Evolutionary conservation across 2,888 invertebrate genomes (phyloP).

Genomic region (Branchipolynoe longqiensis): DNA sequence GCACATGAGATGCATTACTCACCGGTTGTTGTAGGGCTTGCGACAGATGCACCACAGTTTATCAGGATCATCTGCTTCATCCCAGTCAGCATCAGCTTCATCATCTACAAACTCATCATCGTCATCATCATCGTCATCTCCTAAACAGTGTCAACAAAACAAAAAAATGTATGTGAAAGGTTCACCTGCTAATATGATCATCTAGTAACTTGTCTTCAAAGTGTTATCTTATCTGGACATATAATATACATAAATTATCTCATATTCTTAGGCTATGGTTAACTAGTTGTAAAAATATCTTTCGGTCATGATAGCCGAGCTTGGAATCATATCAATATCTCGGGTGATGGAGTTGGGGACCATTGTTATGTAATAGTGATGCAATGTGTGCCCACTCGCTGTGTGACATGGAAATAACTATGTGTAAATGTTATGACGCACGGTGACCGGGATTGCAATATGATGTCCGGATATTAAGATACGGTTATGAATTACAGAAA

Average conservation of each 20-base stretch:
- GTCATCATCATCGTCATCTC: constrained; percentile 29
- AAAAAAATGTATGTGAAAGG: background rate
- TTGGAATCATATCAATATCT: too few species aligned
- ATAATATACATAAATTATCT: background rate
- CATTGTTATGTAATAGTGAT: too few species aligned
- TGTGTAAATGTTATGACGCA: too few species aligned
- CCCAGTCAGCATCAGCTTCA: constrained; percentile 69
- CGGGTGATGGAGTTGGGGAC: too few species aligned
- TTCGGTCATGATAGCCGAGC: too few species aligned
- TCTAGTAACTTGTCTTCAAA: background rate
- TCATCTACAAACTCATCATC: constrained; percentile 35
- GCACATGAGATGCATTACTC: too few species aligned
- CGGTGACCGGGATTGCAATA: too few species aligned
- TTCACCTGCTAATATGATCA: background rate
- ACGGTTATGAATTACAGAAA: too few species aligned
- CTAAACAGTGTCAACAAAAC: background rate
- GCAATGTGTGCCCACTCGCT: too few species aligned
- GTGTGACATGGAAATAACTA: too few species aligned
- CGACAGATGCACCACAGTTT: constrained; percentile 97
- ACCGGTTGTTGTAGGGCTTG: constrained; percentile 93
- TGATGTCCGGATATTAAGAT: too few species aligned
- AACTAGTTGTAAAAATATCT: too few species aligned
- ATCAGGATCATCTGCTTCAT: constrained; percentile 92
- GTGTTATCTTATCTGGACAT: background rate
- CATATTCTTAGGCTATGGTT: background rate